Percentiles rank a stretch among this genome's conserved stretches.
Evolutionary conservation across 2,113 vertebrate species (phyloP).

Genomic region (Micronisus gabar): DNA sequence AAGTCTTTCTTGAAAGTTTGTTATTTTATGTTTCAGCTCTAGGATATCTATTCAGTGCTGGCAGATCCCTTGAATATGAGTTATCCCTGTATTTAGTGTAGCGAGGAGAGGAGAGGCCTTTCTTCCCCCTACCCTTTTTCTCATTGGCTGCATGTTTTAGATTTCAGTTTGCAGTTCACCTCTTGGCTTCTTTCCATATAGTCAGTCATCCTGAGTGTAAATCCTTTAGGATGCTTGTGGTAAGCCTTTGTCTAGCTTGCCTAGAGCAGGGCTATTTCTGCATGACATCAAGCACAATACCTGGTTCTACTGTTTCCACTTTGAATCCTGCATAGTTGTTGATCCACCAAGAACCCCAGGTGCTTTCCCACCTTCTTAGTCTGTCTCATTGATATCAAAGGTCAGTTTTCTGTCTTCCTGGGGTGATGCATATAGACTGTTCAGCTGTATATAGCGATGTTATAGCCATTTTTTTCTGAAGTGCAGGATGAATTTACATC

Average conservation of each 20-base stretch:
- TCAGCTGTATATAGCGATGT: accelerated
- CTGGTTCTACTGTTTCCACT: not conserved
- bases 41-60: not conserved
- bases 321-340: not conserved
- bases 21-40: not conserved
- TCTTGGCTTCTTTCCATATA: not conserved
- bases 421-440: accelerated
- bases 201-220: not conserved
- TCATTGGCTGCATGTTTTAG: accelerated
- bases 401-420: not conserved
- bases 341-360: not conserved
- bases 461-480: not conserved
- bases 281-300: not conserved
- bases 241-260: not conserved
- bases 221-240: not conserved
- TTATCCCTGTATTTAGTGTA: not conserved
- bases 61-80: not conserved
- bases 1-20: not conserved
- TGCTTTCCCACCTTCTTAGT: not conserved
- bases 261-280: not conserved
- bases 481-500: not conserved
- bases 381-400: accelerated
- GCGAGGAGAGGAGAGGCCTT: not conserved
- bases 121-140: not conserved
- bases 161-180: not conserved